Conservation (phyloP, 2,888 invertebrate genomes). For the Caenorhabditis uteleia region DNA sequence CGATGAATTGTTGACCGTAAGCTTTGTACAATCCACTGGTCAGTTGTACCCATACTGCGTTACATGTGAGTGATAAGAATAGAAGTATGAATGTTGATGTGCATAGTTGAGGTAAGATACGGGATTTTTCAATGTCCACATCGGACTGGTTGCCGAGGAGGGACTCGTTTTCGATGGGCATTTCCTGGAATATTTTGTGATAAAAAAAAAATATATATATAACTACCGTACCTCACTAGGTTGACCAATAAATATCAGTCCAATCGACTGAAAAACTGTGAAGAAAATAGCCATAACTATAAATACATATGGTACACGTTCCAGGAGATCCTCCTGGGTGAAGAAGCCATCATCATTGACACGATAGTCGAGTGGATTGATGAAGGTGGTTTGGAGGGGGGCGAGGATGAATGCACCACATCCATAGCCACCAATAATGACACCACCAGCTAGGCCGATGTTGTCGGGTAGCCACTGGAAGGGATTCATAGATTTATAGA, state of each 20-base stretch:
- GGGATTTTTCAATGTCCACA: conserved; percentile 23
- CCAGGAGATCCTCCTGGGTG: conserved; percentile 63
- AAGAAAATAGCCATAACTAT: conserved; percentile 60
- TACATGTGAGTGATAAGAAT: conserved; percentile 59
- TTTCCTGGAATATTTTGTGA: too few species aligned
- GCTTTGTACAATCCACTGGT: conserved; percentile 66
- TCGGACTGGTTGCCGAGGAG: conserved; percentile 24
- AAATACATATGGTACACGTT: conserved; percentile 63
- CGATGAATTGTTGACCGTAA: conserved; percentile 64
- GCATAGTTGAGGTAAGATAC: conserved; percentile 30
- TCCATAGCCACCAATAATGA: conserved; percentile 71
- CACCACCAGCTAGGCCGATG: conserved; percentile 70
- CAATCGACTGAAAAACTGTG: conserved; percentile 56
- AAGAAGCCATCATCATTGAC: conserved; percentile 61
- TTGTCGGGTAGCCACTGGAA: conserved; percentile 65
- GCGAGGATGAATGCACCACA: conserved; percentile 61
- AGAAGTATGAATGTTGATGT: conserved; percentile 59
- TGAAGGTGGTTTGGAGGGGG: conserved; percentile 56
- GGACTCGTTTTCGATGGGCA: conserved; percentile 32
- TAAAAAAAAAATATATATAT: background rate
- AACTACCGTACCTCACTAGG: conserved; percentile 38
- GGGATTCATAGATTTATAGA: too few species aligned
- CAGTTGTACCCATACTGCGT: conserved; percentile 62
- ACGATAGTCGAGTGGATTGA: conserved; percentile 63
- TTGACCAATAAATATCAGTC: conserved; percentile 58